Base-by-base conservation (phyloP, 2,888 invertebrate genomes). In the Andrena flavipes region DNA sequence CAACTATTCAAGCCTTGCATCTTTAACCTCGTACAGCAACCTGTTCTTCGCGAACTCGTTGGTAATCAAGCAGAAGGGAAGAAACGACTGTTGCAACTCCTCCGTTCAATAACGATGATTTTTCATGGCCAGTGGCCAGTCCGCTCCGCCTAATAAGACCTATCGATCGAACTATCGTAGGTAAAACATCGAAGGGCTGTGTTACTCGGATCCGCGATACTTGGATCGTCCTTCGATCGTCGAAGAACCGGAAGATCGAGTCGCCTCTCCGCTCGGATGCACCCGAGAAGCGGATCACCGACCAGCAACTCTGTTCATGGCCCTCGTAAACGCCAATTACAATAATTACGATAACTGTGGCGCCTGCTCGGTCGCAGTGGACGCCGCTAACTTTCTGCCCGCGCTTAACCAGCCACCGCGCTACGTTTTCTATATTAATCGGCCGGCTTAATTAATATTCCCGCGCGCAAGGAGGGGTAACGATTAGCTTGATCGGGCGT, bases 301-400 rank as follows among this genome's bases (percentile, higher is more conserved):
- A 59, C 84, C 72, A 87, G 88, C 82, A 85, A 88, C 86, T 90
- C 84, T 56, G 23, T 89, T 84, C 86, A 82, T 85, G 82, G 86
- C 80, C 77, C 88, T 85, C 84, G 85, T 87, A 88, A 90, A 88
- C 80, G 85, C 87, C 89, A 90, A 91, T 91, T 91, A 91, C 88
- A 85, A 90, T 91, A 91, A 91, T 91, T 91, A 90, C 91, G 91
- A 90, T 89, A 90, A 90, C 91, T 89, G 89, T 90, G 90, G 87
- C 88, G 87, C 87, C 88, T 88, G 74, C 82, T 56, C 80, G 75
- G 51, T 65, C 67, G 83, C 78, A 76, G 72, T 64, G 72, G 29
- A 60, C 84, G 77, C 62, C 79, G 81, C 75, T 86, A 76, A 71
- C 80, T 56, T 78, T 56, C 63, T 63, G 60, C 71, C 76, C 83